Base-by-base conservation (phyloP, 2,797 vertebrate genomes). In the Oryzias dopingdopingensis region DNA sequence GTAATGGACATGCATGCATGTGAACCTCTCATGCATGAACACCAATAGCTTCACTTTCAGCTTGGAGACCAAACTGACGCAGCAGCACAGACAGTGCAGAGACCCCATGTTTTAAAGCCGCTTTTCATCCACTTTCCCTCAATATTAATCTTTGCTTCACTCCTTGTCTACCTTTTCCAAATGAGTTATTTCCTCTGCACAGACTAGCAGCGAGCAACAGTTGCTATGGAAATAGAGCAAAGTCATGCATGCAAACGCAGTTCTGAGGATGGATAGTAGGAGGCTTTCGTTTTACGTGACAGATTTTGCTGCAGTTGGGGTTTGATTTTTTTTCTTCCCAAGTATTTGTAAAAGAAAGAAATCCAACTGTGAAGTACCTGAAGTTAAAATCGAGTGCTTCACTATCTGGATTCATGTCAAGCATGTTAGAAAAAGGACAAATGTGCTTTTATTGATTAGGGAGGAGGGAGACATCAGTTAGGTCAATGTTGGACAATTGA, bases 201-300 rank as follows among this genome's bases (percentile, higher is more conserved):
- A 79, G 80, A 82, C 88, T 85, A 87, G 32, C 62, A 83, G 70
- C 67, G 83, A 85, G 86, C 83, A 89, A 89, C 86, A 85, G 90
- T 92, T 91, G 89, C 89, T 87, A 91, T 91, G 90, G 91, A 74
- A 86, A 90, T 89, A 55, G 75, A 81, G 78, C 81, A 78, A 88
- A 87, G 87, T 85, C 84, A 82, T 12, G 65, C 80, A 83, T 86
- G 80, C 81, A 79, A 86, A 77, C 32, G 69, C 66, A 70, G 67
- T 79, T 72, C 71, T 79, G 75, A 74, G 65, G 72, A 85, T 74
- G 80, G 82, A 75, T 70, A 70, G 77, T 73, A 62, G 60, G 60
- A 56, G 70, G 49, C 70, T 73, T 68, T 67, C 65, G 67, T 24
- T 73, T 57, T 65, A 51, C 56, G 5, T 22, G 6, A 50, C 66